Conservation (phyloP, 2,113 vertebrate species). For the Phycodurus eques region DNA sequence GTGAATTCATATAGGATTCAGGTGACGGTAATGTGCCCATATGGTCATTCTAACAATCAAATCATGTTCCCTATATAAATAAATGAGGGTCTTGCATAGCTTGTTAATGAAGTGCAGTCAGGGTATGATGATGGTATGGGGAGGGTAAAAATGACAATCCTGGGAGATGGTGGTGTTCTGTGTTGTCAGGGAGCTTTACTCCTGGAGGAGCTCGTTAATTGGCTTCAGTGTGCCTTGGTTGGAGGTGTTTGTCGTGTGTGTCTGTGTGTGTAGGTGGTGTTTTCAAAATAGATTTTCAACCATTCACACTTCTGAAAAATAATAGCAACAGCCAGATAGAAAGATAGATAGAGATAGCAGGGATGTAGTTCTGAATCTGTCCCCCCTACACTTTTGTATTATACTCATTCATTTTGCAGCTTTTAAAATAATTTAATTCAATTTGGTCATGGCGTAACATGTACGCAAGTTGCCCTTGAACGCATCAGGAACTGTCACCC, state of each 20-base stretch:
- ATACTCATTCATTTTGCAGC: no score
- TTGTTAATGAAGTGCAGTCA: constrained; percentile 35
- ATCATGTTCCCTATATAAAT: background rate
- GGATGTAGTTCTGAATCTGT: background rate
- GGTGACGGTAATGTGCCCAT: constrained; percentile 15
- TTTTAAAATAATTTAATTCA: no score
- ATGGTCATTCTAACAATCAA: constrained; percentile 21
- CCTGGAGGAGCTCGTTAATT: constrained; percentile 61
- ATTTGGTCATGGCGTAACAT: no score
- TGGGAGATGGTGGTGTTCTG: constrained; percentile 54
- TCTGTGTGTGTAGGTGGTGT: constrained; percentile 16
- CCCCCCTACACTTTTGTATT: no score
- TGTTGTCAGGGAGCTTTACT: constrained; percentile 58
- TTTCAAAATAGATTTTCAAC: constrained; percentile 25
- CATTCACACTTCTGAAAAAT: constrained; percentile 26
- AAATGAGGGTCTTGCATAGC: constrained; percentile 31
- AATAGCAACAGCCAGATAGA: background rate
- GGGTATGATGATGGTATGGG: constrained; percentile 40
- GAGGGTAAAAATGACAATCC: constrained; percentile 24
- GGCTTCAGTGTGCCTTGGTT: constrained; percentile 39
- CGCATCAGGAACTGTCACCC: no score
- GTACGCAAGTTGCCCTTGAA: no score
- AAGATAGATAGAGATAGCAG: background rate
- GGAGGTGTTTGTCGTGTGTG: constrained; percentile 15
- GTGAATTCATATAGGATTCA: constrained; percentile 5